Conservation (phyloP, 1,140 invertebrate species). For the Drosophila lini region DNA sequence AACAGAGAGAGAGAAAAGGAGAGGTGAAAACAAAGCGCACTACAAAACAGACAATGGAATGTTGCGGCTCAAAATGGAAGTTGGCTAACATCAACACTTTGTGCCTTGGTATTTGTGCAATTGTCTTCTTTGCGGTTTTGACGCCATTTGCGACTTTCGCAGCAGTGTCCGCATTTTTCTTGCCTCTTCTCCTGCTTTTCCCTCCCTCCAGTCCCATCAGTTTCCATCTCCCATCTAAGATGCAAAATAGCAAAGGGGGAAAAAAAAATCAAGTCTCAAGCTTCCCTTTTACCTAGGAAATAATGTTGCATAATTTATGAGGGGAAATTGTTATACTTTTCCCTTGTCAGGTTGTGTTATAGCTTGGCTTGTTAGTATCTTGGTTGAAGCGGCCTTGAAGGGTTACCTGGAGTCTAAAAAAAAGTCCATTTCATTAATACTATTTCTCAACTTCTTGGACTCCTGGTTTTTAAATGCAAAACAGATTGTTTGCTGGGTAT, state of each 20-base stretch:
- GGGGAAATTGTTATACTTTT: slow-evolving; percentile 73
- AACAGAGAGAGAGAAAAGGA: not conserved
- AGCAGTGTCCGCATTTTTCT: slow-evolving; percentile 74
- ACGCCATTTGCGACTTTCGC: slow-evolving; percentile 63
- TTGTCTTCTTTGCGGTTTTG: slow-evolving; percentile 70
- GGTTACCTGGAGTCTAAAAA: not conserved
- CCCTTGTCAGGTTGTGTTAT: not conserved
- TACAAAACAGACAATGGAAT: slow-evolving; percentile 78
- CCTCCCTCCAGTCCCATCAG: slow-evolving; percentile 4
- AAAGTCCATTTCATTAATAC: not conserved
- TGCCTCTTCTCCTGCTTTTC: slow-evolving; percentile 6
- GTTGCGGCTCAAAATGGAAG: slow-evolving; percentile 72
- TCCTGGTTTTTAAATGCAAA: not conserved
- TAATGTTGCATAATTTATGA: slow-evolving; percentile 81
- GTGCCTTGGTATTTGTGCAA: slow-evolving; percentile 43
- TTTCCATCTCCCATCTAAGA: slow-evolving; percentile 35
- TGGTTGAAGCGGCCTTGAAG: slow-evolving; percentile 24
- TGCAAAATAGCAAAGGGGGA: slow-evolving; percentile 50
- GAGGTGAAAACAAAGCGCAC: slow-evolving; percentile 62
- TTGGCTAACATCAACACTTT: slow-evolving; percentile 75
- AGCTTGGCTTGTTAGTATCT: slow-evolving; percentile 4
- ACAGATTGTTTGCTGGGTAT: not conserved
- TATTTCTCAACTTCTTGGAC: not conserved
- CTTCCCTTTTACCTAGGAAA: slow-evolving; percentile 65
- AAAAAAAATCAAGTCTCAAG: slow-evolving; percentile 33